These are phyloP conservation scores for Scyliorhinus canicula DNA, from an alignment of 2,797 vertebrate species.

Conservation along the genomic window DNA sequence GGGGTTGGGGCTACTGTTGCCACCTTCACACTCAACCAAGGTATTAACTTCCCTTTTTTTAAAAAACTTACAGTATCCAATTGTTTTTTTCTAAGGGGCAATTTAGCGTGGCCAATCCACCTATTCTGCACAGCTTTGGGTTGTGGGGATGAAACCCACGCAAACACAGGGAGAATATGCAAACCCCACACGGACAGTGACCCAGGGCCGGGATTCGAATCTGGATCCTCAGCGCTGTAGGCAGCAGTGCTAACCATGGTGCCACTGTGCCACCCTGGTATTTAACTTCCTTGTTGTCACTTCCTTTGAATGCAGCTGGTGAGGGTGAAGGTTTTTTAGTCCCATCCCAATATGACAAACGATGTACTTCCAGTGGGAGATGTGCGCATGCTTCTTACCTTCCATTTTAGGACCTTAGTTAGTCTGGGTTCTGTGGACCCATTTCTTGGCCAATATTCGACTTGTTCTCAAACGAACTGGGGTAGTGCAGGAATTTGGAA, in stretches of 20 bases:
- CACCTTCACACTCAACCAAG: not conserved
- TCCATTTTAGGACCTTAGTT: not conserved
- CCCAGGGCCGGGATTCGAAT: too few species aligned
- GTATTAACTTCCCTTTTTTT: too few species aligned
- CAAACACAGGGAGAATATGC: too few species aligned
- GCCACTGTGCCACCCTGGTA: too few species aligned
- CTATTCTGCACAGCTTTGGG: too few species aligned
- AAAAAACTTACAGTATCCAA: too few species aligned
- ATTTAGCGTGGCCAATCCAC: too few species aligned
- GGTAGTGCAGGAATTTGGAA: not conserved
- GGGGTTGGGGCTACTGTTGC: not conserved
- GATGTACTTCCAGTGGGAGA: not conserved
- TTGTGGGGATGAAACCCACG: too few species aligned
- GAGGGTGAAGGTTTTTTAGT: not conserved
- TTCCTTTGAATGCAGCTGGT: not conserved
- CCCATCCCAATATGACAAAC: not conserved
- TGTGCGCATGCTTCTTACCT: not conserved
- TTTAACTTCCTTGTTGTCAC: not conserved
- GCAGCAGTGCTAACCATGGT: too few species aligned
- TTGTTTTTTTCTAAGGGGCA: too few species aligned
- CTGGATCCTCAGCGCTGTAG: too few species aligned
- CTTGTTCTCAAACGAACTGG: not conserved
- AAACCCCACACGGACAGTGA: too few species aligned
- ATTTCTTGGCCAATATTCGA: not conserved
- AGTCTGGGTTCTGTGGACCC: not conserved